A percentile compares a stretch with the other conserved stretches of the same genome.
These are phyloP conservation scores for Callopanchax toddi DNA, from an alignment of 2,113 vertebrate genomes.

Conservation along the genomic window DNA sequence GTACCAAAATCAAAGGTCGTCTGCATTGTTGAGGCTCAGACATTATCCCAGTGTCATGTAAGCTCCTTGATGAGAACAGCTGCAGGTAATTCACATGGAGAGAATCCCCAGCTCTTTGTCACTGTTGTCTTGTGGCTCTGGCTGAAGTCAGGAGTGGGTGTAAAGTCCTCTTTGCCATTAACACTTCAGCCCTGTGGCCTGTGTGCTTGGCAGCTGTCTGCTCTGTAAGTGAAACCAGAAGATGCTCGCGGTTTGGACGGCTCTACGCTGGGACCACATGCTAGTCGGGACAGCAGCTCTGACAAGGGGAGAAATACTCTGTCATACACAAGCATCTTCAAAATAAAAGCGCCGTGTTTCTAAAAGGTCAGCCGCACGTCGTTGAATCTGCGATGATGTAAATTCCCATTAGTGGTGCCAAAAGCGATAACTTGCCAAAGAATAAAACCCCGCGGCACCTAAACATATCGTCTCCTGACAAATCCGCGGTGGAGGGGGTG, in stretches of 20 bases:
- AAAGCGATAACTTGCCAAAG: constrained; percentile 67
- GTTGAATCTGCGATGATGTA: constrained; percentile 1
- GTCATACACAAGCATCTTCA: constrained; percentile 72
- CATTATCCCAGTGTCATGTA: constrained; percentile 74
- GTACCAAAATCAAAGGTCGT: constrained; percentile 72
- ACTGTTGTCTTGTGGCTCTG: constrained; percentile 52
- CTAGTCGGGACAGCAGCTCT: constrained; percentile 76
- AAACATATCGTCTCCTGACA: constrained; percentile 66
- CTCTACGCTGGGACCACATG: constrained; percentile 71
- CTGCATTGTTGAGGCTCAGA: constrained; percentile 62
- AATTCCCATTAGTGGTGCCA: constrained; percentile 56
- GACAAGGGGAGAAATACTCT: constrained; percentile 78
- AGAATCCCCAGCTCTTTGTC: constrained; percentile 69
- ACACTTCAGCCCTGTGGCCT: constrained; percentile 75
- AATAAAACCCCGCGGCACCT: constrained; percentile 62
- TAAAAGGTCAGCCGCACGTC: constrained; percentile 68
- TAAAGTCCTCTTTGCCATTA: constrained; percentile 71
- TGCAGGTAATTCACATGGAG: constrained; percentile 71
- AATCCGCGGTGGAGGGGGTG: constrained; percentile 55
- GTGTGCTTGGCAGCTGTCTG: constrained; percentile 73
- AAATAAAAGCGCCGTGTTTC: constrained; percentile 68
- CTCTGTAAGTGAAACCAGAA: constrained; percentile 82
- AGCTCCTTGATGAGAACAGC: constrained; percentile 67
- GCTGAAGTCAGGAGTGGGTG: constrained; percentile 59
- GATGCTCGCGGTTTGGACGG: constrained; percentile 79